These are phyloP conservation scores for Crepidodera aurea DNA, from an alignment of 2,888 invertebrate genomes.

Conservation along the genomic window DNA sequence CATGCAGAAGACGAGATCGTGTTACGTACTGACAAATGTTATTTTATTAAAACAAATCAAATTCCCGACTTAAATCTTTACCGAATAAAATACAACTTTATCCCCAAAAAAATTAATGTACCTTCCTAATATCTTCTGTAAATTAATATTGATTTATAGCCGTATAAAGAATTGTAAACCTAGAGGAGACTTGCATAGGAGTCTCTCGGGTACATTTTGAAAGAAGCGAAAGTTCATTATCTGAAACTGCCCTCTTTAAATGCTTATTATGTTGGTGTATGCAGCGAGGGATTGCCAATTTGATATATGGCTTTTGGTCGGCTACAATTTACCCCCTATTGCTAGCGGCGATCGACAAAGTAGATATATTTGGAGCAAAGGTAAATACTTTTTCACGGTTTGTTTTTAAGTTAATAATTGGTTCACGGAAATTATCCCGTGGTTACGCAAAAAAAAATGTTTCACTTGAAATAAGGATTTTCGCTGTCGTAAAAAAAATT, in stretches of 20 bases:
- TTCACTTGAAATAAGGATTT: too few species aligned
- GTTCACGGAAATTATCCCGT: background rate
- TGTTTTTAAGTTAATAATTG: conserved; percentile 26
- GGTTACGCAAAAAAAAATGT: conserved; percentile 3
- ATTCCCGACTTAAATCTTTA: too few species aligned
- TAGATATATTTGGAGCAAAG: conserved; percentile 33
- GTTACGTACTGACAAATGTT: too few species aligned
- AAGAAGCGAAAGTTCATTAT: conserved; percentile 43
- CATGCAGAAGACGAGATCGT: too few species aligned
- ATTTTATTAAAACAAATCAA: too few species aligned
- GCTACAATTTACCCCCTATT: conserved; percentile 45
- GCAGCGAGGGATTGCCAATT: conserved; percentile 42
- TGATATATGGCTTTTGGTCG: conserved; percentile 48
- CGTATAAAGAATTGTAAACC: conserved; percentile 20
- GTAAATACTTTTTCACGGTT: conserved; percentile 37
- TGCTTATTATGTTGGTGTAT: conserved; percentile 45
- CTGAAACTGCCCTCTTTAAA: conserved; percentile 46
- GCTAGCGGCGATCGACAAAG: conserved; percentile 43
- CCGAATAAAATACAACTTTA: too few species aligned
- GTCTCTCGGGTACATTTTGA: conserved; percentile 41
- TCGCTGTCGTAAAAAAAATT: too few species aligned
- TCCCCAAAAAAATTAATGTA: conserved; percentile 21
- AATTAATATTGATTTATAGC: conserved; percentile 30
- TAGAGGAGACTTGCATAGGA: conserved; percentile 21
- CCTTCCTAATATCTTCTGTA: conserved; percentile 26